A percentile compares a stretch with the other conserved stretches of the same genome.
Evolutionary conservation across 2,113 vertebrate genomes (phyloP).

Genomic region (Gobio gobio): DNA sequence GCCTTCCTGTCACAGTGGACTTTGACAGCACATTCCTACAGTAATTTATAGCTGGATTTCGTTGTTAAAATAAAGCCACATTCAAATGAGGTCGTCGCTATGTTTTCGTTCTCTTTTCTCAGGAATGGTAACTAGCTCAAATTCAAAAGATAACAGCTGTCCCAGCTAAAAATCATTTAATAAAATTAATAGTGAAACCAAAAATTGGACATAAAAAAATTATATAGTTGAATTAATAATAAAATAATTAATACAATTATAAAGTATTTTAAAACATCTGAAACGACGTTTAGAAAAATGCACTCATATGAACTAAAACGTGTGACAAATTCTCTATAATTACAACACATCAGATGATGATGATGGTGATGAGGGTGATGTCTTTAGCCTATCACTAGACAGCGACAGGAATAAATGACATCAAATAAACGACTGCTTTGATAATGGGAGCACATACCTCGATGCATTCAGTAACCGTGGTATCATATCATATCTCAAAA

Average conservation of each 20-base stretch:
- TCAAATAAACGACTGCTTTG: not conserved
- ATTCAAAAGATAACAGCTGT: not conserved
- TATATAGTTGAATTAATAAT: no score
- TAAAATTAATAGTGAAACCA: not conserved
- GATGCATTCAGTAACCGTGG: not conserved
- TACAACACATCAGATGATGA: not conserved
- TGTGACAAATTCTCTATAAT: not conserved
- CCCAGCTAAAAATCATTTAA: not conserved
- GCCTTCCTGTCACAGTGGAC: slow-evolving; percentile 66
- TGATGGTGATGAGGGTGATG: not conserved
- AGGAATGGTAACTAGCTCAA: not conserved
- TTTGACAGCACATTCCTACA: slow-evolving; percentile 47
- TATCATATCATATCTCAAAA: not conserved
- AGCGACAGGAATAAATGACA: slow-evolving; percentile 59
- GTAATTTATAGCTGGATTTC: slow-evolving; percentile 50
- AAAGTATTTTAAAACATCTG: not conserved
- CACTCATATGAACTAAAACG: not conserved
- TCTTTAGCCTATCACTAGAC: slow-evolving; percentile 62
- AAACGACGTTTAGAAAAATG: not conserved
- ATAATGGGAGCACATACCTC: not conserved
- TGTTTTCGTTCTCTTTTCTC: not conserved
- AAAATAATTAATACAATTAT: no score
- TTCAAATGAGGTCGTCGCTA: not conserved
- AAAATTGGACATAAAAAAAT: not conserved
- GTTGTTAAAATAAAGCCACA: not conserved